phyloP scores from a whole-genome alignment of 2,888 invertebrate species.

The Alloscopus bannaensis region DNA sequence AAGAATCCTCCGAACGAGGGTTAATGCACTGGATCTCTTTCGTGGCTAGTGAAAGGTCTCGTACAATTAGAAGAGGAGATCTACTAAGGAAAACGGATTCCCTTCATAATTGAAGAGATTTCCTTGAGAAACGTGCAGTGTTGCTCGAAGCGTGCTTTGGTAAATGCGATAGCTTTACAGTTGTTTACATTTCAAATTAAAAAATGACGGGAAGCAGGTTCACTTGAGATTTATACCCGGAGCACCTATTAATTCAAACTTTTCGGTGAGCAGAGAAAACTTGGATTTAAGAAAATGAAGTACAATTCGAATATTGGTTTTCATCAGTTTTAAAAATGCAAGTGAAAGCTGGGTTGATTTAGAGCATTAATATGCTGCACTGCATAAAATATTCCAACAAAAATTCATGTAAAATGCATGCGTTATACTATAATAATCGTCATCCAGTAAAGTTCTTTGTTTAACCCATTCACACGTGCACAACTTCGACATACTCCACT shows the following conservation, averaged over 20 bases:
- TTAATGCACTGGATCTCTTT: background rate
- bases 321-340: too few relatives aligned
- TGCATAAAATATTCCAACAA: background rate
- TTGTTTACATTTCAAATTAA: background rate
- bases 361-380: background rate
- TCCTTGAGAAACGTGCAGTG: too few relatives aligned
- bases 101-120: background rate
- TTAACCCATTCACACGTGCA: background rate
- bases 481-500: background rate
- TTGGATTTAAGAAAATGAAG: background rate
- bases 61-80: background rate
- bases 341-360: too few relatives aligned
- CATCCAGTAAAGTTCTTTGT: background rate
- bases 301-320: background rate
- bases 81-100: background rate
- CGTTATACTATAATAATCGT: background rate
- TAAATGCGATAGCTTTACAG: background rate
- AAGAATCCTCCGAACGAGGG: background rate
- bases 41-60: background rate
- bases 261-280: background rate
- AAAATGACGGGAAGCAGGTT: background rate
- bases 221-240: background rate
- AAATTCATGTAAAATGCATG: background rate
- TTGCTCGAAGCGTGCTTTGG: background rate
- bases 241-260: background rate